phyloP scores from a whole-genome alignment of 1,140 invertebrate genomes.

The Philopotamus ludificatus region DNA sequence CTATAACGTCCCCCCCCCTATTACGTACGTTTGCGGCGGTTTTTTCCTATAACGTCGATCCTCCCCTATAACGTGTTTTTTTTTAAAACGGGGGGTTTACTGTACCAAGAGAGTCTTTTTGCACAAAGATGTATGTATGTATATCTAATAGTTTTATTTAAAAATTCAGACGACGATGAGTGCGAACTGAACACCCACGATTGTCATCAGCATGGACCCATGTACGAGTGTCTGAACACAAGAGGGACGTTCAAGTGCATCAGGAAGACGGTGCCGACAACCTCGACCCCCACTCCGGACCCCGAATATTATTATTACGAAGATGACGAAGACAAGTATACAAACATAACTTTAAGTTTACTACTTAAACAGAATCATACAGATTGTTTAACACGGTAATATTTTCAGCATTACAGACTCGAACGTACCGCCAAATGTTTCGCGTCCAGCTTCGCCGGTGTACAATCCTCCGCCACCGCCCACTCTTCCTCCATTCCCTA shows the following conservation, averaged over 20 bases:
- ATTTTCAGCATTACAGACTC: no score
- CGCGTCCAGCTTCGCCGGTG: no score
- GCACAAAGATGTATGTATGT: no score
- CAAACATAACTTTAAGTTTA: no score
- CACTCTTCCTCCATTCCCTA: not conserved
- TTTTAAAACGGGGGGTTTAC: no score
- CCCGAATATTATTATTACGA: slow-evolving; percentile 28
- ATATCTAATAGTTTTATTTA: not conserved
- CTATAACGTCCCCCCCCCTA: no score
- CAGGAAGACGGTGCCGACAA: slow-evolving; percentile 50
- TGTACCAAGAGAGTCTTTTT: no score
- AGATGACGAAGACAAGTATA: slow-evolving; percentile 29
- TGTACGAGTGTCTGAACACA: slow-evolving; percentile 79
- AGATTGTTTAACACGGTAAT: not conserved
- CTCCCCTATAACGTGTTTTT: no score
- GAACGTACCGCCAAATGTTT: no score
- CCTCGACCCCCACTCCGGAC: slow-evolving; percentile 39
- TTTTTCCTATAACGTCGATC: no score
- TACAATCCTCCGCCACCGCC: no score
- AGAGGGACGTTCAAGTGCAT: slow-evolving; percentile 77
- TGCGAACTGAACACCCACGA: slow-evolving; percentile 76
- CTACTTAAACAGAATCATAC: not conserved
- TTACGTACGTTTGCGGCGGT: no score
- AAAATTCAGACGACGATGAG: slow-evolving; percentile 78
- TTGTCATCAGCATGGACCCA: slow-evolving; percentile 61